Evolutionary conservation across 2,797 vertebrate genomes (phyloP), one percentile per base, ranked within the genome.

Genomic region (Otolemur crassicaudatus): DNA sequence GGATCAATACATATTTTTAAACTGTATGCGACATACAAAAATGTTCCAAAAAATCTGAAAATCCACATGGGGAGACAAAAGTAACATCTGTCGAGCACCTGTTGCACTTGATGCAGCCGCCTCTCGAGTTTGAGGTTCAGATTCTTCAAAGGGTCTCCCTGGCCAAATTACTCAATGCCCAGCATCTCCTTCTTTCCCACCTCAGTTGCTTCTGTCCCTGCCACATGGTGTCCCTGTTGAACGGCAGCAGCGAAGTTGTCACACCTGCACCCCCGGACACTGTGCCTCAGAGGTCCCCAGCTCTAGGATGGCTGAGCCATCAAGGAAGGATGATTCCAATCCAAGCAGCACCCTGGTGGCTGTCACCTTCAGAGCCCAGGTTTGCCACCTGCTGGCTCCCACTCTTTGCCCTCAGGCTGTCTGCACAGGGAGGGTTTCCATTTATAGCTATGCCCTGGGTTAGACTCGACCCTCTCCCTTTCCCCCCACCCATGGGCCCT

Each of bases 111-210:
- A 16, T 37, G 49, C 10, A 65, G 63, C n/a, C 19, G 46, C 63
- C 65, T 88, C 40, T 69, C 53, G 61, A 85, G 43, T 95, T 46
- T 91, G 69, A 89, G 73, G 58, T 85, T 14, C 11, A 75, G 75
- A 88, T 65, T 46, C 77, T 84, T 91, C 70, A 29, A 61, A 73
- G 4, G n/a, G 91, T 37, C 53, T 29, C 31, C n/a, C 13, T 53
- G 40, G 7, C 37, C 43, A 22, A 70, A 95, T 65, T 53, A 61
- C 65, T n/a, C 61, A 10, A 87, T 17, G 19, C 4, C 25, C 56
- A 85, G 29, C n/a, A 85, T 49, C 69, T 27, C 65, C 79, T 37
- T 34, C 67, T 31, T 25, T 56, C 67, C 67, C 13, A 12, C 23
- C 19, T n/a, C 65, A 4, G 43, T 7, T 40, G 58, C 70, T 53